Conservation (phyloP, 2,888 invertebrate genomes). For the Aporophyla lueneburgensis region DNA sequence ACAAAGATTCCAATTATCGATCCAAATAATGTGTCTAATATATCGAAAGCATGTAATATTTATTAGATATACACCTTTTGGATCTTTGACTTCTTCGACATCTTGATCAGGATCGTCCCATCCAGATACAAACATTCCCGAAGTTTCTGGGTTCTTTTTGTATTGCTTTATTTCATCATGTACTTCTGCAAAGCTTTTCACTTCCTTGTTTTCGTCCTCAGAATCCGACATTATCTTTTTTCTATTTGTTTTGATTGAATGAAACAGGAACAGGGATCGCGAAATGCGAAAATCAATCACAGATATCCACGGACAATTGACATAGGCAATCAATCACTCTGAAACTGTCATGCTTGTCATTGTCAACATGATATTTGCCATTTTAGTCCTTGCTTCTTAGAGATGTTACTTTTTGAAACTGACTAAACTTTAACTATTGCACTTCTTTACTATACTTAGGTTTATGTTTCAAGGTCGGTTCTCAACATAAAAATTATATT, state of each 20-base stretch:
- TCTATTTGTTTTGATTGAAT: slow-evolving; percentile 28
- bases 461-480: not conserved
- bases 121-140: slow-evolving; percentile 94
- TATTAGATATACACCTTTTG: slow-evolving; percentile 92
- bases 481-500: not conserved
- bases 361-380: not conserved
- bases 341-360: slow-evolving; percentile 12
- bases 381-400: not conserved
- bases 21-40: not conserved
- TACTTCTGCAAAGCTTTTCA: slow-evolving; percentile 79
- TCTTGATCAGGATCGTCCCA: slow-evolving; percentile 95
- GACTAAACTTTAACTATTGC: not conserved
- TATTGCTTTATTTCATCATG: slow-evolving; percentile 83
- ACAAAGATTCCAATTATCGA: not conserved
- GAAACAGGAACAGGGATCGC: not conserved
- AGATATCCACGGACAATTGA: not conserved
- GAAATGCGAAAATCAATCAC: slow-evolving; percentile 35
- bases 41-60: not conserved
- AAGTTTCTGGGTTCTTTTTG: slow-evolving; percentile 85
- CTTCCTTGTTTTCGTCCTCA: slow-evolving; percentile 73
- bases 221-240: slow-evolving; percentile 72
- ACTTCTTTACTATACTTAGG: not conserved
- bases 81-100: slow-evolving; percentile 93
- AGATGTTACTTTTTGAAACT: not conserved
- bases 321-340: not conserved